Base-by-base conservation (phyloP, 2,113 vertebrate species). In the Ondatra zibethicus region DNA sequence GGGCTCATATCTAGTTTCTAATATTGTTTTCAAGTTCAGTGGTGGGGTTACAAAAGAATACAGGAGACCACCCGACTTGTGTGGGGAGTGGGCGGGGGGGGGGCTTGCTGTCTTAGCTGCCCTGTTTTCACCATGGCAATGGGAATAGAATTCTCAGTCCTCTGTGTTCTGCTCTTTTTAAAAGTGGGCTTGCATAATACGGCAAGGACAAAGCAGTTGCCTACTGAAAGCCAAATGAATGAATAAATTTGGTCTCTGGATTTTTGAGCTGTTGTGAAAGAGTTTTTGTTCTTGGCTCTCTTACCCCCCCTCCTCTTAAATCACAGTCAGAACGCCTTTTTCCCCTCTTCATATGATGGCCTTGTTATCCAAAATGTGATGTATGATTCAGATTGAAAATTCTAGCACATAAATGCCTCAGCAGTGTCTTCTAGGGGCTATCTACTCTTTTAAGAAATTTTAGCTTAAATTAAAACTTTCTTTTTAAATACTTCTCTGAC, bases 51-150 rank as follows among this genome's bases (percentile, higher is more conserved):
- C 85, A 93, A 94, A 96, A 84, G 95, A 91, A 75, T 89, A 47
- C 16, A 31, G 92, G 95, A 96, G 97, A 96, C 96, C 97, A 97
- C 94, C 96, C 94, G 95, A 80, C 95, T 97, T 55, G 96, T 88
- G 76, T 81, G 82, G 95, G 89, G 96, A 94, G 73, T 47, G 61
- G 55, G 72, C 1, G 36, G 65, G 27, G 36, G 65, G 27, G 88
- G 45, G 31, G 63, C 77, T 97, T 94, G 80, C 96, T 95, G 29
- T 93, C 96, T 96, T 96, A 29, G 87, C 75, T 39, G 45, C 70
- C 82, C 58, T 81, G 89, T 96, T 6, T 96, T 99, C 97, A 98
- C 98, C 98, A 98, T 98, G 98, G 98, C 97, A 97, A 98, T 98
- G 94, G 93, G 98, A 98, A 98, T 96, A 98, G 98, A 98, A 98